phyloP scores from a whole-genome alignment of 2,113 vertebrate genomes.

The Theropithecus gelada region DNA sequence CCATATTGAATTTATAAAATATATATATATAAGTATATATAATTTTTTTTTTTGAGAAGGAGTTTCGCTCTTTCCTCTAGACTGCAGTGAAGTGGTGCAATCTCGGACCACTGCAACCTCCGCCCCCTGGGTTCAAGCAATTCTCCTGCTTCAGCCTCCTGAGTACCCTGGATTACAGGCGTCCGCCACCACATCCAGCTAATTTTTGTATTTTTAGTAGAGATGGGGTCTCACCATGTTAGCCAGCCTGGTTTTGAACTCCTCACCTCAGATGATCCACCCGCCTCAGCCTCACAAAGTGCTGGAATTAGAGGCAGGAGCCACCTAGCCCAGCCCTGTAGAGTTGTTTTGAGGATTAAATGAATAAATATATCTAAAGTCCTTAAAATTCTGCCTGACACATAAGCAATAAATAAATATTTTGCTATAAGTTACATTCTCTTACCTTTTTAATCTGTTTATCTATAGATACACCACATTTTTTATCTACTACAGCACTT shows the following conservation, averaged over 20 bases:
- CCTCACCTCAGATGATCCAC: not conserved
- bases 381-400: not conserved
- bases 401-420: not conserved
- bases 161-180: too few relatives aligned
- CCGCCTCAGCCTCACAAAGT: not conserved
- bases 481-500: not conserved
- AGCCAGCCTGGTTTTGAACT: not conserved
- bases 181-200: too few relatives aligned
- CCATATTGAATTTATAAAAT: conserved; percentile 10
- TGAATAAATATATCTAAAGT: not conserved
- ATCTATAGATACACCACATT: not conserved
- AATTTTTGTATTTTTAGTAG: too few relatives aligned
- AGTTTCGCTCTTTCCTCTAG: too few relatives aligned
- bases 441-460: not conserved
- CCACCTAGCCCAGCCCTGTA: not conserved
- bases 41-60: too few relatives aligned
- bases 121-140: too few relatives aligned
- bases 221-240: not conserved
- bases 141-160: too few relatives aligned
- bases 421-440: not conserved
- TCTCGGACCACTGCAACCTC: too few relatives aligned
- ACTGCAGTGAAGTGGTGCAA: too few relatives aligned
- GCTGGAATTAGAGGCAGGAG: not conserved
- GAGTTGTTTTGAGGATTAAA: not conserved
- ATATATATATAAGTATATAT: not conserved